Evolutionary conservation across 2,113 vertebrate genomes (phyloP), one percentile per base, ranked within the genome.

Genomic region (Pelodiscus sinensis): DNA sequence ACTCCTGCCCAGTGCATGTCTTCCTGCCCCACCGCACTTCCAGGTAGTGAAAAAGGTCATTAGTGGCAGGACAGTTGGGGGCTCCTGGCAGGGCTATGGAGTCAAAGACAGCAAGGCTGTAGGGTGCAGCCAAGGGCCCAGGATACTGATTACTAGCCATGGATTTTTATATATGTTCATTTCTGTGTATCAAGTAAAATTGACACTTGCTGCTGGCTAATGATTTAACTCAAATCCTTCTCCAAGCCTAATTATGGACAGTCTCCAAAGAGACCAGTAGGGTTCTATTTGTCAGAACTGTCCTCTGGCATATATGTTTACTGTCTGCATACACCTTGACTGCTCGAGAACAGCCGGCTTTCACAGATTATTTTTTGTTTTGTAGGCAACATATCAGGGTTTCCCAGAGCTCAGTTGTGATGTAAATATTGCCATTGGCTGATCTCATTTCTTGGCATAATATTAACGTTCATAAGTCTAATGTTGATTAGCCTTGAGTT

Each of bases 351-450:
- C 80, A 88, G 86, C 82, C 18, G 90, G 88, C 78, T 95, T 93
- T 91, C 93, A 91, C 25, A 85, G 55, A 58, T 79, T 90, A 60
- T 0, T 1, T 50, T 54, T 84, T 91, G 96, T 96, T 95, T 95
- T 95, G 91, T 89, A 87, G 95, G 87, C 96, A 95, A 96, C 94
- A 93, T 92, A 86, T 95, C 82, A 89, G 93, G 91, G 86, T 94
- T 82, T 91, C 84, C 80, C 84, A 35, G 91, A 92, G 93, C 88
- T 95, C 93, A 79, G 85, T 95, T 91, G 94, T 93, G 93, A 95
- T 87, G 55, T 95, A 92, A 82, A 44, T n/a, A 80, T 86, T 93
- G 93, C 86, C 93, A 95, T 91, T 93, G 84, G 89, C 78, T 95
- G 84, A 90, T 94, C 81, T 85, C 85, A 82, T 90, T 78, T 96